These are phyloP conservation scores for Pogonophryne albipinna DNA, from an alignment of 2,797 vertebrate species.

Conservation along the genomic window DNA sequence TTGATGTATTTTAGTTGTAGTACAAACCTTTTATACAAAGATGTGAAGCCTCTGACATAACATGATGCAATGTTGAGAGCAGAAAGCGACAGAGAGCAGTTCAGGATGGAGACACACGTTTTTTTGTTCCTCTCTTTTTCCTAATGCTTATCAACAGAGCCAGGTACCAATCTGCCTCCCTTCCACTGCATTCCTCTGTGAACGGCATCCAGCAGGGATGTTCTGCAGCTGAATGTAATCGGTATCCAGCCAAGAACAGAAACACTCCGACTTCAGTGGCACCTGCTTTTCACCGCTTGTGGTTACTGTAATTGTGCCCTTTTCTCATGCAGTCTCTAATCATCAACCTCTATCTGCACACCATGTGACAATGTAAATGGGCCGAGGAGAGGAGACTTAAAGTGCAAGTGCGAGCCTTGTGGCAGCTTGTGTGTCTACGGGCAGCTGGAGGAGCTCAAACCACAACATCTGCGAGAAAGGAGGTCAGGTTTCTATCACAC, in stretches of 20 bases:
- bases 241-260: constrained; percentile 23
- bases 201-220: constrained; percentile 27
- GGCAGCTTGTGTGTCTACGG: constrained; percentile 48
- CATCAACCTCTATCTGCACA: constrained; percentile 52
- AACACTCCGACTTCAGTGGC: constrained; percentile 5
- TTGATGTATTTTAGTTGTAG: constrained; percentile 33
- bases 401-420: constrained; percentile 41
- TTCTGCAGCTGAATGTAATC: constrained; percentile 26
- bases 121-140: constrained; percentile 32
- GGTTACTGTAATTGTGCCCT: constrained; percentile 62
- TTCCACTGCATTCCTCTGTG: constrained; percentile 35
- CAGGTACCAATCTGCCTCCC: constrained; percentile 42
- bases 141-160: constrained; percentile 62
- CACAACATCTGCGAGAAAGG: constrained; percentile 68
- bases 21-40: constrained; percentile 24
- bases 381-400: constrained; percentile 32
- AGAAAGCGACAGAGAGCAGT: constrained; percentile 26
- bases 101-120: constrained; percentile 18
- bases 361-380: constrained; percentile 58
- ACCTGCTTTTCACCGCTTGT: constrained; percentile 60
- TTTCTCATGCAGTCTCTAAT: constrained; percentile 63
- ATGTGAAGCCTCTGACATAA: constrained; percentile 31
- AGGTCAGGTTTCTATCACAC: constrained; percentile 60
- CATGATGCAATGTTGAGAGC: constrained; percentile 35
- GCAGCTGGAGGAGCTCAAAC: constrained; percentile 71